Percentiles rank a stretch among this genome's conserved stretches.
phyloP scores from a whole-genome alignment of 2,113 vertebrate species.

The Nipponia nippon region DNA sequence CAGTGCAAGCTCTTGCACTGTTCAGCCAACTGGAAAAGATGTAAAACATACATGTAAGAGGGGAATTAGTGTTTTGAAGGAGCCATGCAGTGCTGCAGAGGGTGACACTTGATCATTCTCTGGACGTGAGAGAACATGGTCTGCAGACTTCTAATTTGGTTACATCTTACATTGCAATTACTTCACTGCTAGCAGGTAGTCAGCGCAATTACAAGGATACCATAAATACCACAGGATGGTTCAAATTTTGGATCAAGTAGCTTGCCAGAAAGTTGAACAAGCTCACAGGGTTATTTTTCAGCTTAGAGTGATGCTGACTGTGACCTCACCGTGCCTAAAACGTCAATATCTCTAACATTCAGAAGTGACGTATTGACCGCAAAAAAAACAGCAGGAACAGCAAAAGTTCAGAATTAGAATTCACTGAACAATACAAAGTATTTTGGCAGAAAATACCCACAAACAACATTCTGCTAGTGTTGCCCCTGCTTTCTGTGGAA shows the following conservation, averaged over 20 bases:
- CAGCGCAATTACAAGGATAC: neutral
- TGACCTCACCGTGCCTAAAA: neutral
- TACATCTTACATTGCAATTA: neutral
- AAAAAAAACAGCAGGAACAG: neutral
- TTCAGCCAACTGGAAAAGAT: neutral
- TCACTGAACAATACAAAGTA: neutral
- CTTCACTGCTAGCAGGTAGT: neutral
- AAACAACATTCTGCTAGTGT: neutral
- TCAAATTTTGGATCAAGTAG: neutral
- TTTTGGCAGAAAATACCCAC: neutral
- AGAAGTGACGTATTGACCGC: neutral
- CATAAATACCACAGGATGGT: neutral
- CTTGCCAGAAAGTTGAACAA: neutral
- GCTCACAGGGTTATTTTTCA: neutral
- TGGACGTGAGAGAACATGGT: neutral
- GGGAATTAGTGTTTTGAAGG: neutral
- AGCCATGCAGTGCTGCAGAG: fast-evolving
- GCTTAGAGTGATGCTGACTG: neutral
- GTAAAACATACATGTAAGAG: neutral
- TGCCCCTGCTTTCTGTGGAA: neutral
- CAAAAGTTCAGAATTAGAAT: neutral
- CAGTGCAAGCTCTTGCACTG: neutral
- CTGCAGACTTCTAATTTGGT: neutral
- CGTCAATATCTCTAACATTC: neutral
- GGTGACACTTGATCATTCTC: neutral